These are phyloP conservation scores for Anthopleura xanthogrammica DNA, from an alignment of 92 coral and sea anemone species.

Conservation along the genomic window DNA sequence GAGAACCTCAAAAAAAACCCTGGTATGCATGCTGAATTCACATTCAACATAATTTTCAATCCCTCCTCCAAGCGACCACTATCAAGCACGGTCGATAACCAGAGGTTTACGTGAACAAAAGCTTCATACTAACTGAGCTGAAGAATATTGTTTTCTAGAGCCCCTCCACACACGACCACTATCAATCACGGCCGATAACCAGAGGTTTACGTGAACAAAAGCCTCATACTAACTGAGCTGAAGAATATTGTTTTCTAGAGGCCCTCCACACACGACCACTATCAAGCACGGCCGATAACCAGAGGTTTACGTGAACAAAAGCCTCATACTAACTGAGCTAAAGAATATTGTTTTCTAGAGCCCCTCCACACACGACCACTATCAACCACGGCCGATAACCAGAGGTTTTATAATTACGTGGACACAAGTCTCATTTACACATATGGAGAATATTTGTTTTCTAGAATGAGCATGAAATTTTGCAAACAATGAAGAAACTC, in stretches of 20 bases:
- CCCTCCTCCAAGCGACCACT: not conserved
- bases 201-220: not conserved
- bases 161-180: not conserved
- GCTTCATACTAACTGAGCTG: not conserved
- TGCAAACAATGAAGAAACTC: not conserved
- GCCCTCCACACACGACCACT: not conserved
- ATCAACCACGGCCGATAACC: not conserved
- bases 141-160: no score
- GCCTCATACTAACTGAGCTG: not conserved
- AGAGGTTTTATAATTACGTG: not conserved
- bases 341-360: not conserved
- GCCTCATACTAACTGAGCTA: not conserved
- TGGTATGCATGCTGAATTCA: no score
- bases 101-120: not conserved
- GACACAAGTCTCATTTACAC: not conserved
- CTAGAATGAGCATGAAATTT: not conserved
- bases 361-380: not conserved
- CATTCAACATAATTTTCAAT: no score
- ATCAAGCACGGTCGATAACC: not conserved
- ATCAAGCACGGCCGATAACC: not conserved
- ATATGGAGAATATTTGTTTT: not conserved
- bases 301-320: not conserved
- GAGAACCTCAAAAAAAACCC: no score
- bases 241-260: no score
- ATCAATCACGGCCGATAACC: not conserved